Conservation (phyloP, 2,113 vertebrate genomes). For the Ictalurus furcatus region DNA sequence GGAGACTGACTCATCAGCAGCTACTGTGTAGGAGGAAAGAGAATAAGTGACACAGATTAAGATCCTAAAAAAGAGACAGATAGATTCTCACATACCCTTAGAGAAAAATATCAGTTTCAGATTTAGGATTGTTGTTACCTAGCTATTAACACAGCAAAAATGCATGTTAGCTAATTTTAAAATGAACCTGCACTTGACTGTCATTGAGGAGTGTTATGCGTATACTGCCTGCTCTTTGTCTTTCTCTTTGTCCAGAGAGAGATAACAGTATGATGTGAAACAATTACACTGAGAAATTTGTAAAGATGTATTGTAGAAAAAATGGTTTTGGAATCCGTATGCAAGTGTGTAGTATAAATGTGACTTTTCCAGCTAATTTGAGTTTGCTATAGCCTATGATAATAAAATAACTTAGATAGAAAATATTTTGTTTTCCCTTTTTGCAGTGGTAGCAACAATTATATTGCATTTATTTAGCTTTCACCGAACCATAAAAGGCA, state of each 20-base stretch:
- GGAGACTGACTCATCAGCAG: conserved; percentile 41
- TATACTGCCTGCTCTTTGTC: neutral
- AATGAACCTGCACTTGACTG: neutral
- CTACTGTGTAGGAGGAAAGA: conserved; percentile 46
- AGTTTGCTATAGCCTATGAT: neutral
- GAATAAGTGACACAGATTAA: conserved; percentile 30
- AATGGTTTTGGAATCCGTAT: neutral
- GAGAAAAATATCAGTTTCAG: conserved; percentile 1
- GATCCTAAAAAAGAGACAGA: neutral
- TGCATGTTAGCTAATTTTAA: neutral
- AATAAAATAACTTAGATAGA: neutral
- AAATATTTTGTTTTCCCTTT: neutral
- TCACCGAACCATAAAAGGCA: neutral
- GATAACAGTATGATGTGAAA: neutral
- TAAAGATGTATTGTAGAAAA: neutral
- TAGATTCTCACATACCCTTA: neutral
- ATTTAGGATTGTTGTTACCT: neutral
- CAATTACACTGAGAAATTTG: neutral
- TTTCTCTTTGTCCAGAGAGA: neutral
- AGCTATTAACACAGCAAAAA: neutral
- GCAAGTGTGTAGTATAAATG: neutral
- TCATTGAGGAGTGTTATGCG: neutral
- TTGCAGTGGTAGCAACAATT: neutral
- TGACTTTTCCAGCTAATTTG: neutral
- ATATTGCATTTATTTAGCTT: too few species aligned